Base-by-base conservation (phyloP, 2,113 vertebrate genomes). In the Amazona vittata region DNA sequence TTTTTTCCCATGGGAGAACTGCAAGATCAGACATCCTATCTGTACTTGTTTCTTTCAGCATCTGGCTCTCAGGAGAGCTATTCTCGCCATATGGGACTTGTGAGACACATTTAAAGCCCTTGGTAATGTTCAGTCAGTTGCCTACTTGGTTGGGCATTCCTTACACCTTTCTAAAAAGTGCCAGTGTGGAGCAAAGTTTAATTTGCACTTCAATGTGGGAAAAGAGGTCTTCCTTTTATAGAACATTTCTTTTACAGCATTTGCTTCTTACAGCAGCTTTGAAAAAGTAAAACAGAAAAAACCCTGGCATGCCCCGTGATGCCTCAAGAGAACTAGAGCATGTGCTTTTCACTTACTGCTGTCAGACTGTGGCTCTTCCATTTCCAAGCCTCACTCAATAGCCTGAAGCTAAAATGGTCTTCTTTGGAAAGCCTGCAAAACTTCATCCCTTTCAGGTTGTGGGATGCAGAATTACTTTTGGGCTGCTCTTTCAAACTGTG, bases 1-100 rank as follows among this genome's bases (percentile, higher is more conserved):
- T 16, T 67, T 94, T 96, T 92, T 25, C 59, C 55, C 57, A 24
- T 59, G 49, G 52, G 90, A 94, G 60, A 52, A 26, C 41, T 60
- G 76, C 60, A 84, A 83, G 68, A 90, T 96, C 90, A 94, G 79
- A 88, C 43, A 10, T 88, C 39, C 86, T 94, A 75, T 86, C 86
- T 94, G 39, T 76, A 68, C 69, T 83, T 50, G 43, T 84, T 94
- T 83, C 68, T 93, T 63, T 84, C 71, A 75, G 64, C 1, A 8
- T 92, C 76, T 93, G 80, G 10, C 85, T 94, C 47, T 83, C 83
- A 92, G 78, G 55, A 92, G 88, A 92, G 96, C 88, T 95, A 95
- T 96, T 96, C 92, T 95, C 93, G 93, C 93, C 71, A n/a, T 89
- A 43, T 55, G 79, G 50, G 88, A 96, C 55, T 81, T 94, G 93